phyloP scores from a whole-genome alignment of 1,140 invertebrate species.

The Steinernema khuongi region DNA sequence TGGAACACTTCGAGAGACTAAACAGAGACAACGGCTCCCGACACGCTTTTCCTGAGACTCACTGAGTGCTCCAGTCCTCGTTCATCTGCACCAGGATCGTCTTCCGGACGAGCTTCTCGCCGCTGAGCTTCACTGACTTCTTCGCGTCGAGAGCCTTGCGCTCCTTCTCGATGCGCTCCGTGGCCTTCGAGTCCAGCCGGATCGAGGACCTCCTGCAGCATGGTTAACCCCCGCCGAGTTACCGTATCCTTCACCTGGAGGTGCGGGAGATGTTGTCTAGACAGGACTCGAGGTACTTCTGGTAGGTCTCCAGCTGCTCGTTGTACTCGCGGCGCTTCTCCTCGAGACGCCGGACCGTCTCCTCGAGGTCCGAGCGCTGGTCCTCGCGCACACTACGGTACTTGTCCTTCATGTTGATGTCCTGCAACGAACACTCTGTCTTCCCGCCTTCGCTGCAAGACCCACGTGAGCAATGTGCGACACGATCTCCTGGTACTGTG shows the following conservation, averaged over 20 bases:
- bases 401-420: slow-evolving; percentile 13
- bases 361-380: neutral
- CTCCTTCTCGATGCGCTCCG: neutral
- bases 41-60: neutral
- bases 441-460: neutral
- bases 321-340: slow-evolving; percentile 11
- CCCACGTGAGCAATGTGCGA: neutral
- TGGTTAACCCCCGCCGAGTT: too few species aligned
- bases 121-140: neutral
- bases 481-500: neutral
- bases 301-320: slow-evolving; percentile 7
- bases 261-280: slow-evolving; percentile 7
- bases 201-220: neutral
- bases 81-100: slow-evolving; percentile 7
- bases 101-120: neutral
- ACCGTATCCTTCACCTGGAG: neutral
- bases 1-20: neutral
- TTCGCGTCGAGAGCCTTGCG: neutral
- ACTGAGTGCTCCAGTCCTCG: neutral
- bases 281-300: slow-evolving; percentile 7
- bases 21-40: neutral
- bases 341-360: neutral
- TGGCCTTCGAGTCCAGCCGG: neutral
- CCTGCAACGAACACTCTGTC: neutral
- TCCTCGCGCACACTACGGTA: neutral